These are phyloP conservation scores for Ecdyonurus torrentis DNA, from an alignment of 2,888 invertebrate genomes.

Conservation along the genomic window DNA sequence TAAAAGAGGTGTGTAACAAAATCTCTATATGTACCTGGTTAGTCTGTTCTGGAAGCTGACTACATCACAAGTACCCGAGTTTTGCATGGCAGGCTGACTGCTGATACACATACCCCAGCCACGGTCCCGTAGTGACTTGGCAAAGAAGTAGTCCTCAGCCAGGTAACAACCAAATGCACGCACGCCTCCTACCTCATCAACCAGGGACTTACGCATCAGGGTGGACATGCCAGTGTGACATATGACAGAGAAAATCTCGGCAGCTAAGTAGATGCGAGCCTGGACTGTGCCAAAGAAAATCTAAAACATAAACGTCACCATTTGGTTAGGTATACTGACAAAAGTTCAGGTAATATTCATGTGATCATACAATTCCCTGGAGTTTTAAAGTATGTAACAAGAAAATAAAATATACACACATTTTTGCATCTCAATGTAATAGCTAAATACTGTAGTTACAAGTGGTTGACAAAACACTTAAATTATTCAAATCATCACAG, in stretches of 20 bases:
- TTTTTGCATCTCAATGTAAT: no score
- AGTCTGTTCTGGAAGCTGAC: constrained; percentile 69
- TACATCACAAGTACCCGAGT: constrained; percentile 77
- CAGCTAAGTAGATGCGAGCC: constrained; percentile 84
- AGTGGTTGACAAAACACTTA: no score
- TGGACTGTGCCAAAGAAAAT: constrained; percentile 95
- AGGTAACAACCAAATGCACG: constrained; percentile 82
- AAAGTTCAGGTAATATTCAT: no score
- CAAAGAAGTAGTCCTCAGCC: constrained; percentile 97
- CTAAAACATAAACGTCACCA: constrained; percentile 25
- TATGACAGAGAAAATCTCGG: constrained; percentile 82
- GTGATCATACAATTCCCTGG: no score
- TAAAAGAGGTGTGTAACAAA: no score
- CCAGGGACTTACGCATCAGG: constrained; percentile 68
- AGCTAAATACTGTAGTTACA: no score
- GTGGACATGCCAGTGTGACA: constrained; percentile 99
- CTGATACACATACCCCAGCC: constrained; percentile 86
- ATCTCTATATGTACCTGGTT: constrained; percentile 26
- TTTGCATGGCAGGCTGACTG: constrained; percentile 91
- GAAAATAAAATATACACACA: no score
- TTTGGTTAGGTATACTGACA: no score
- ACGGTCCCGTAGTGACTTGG: constrained; percentile 67
- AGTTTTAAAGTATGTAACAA: no score
- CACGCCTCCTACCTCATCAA: constrained; percentile 87
- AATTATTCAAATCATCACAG: no score